Percentiles rank a stretch among this genome's conserved stretches.
phyloP scores from a whole-genome alignment of 1,140 invertebrate genomes.

The Parapsyche elsis region DNA sequence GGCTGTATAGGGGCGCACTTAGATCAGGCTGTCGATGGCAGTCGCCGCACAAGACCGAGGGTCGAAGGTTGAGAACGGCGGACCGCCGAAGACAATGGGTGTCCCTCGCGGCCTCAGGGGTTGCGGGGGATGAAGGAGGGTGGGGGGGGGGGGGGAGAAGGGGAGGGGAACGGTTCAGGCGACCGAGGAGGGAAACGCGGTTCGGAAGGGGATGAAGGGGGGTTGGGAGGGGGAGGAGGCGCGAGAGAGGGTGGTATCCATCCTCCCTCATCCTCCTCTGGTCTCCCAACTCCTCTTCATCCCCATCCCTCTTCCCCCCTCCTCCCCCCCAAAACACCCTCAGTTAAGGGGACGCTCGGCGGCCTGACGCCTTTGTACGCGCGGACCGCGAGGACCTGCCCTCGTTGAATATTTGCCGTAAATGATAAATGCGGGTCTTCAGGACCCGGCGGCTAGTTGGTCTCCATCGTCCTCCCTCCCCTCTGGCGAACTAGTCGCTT shows the following conservation, averaged over 20 bases:
- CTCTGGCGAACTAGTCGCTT: too few relatives aligned
- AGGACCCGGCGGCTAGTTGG: not conserved
- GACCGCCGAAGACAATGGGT: slow-evolving; percentile 41
- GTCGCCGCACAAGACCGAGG: slow-evolving; percentile 30
- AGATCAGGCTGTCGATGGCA: slow-evolving; percentile 34
- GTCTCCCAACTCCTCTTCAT: not conserved
- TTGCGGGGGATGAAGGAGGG: not conserved
- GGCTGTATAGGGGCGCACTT: not conserved
- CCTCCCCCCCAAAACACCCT: too few relatives aligned
- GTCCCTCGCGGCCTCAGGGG: slow-evolving; percentile 28
- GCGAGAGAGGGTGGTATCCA: not conserved
- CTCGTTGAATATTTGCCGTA: slow-evolving; percentile 30
- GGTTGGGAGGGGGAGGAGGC: not conserved
- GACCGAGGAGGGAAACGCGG: not conserved
- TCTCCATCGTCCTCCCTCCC: too few relatives aligned
- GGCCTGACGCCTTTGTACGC: slow-evolving; percentile 40
- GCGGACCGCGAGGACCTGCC: slow-evolving; percentile 35
- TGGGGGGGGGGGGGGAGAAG: not conserved
- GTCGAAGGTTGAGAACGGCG: slow-evolving; percentile 39
- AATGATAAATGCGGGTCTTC: slow-evolving; percentile 38
- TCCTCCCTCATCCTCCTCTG: not conserved
- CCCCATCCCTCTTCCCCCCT: not conserved
- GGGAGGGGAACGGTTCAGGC: not conserved
- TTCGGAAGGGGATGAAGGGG: not conserved
- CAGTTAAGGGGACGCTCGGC: slow-evolving; percentile 11